Evolutionary conservation across 2,888 invertebrate genomes (phyloP).

Genomic region (Scaptomyza flava): DNA sequence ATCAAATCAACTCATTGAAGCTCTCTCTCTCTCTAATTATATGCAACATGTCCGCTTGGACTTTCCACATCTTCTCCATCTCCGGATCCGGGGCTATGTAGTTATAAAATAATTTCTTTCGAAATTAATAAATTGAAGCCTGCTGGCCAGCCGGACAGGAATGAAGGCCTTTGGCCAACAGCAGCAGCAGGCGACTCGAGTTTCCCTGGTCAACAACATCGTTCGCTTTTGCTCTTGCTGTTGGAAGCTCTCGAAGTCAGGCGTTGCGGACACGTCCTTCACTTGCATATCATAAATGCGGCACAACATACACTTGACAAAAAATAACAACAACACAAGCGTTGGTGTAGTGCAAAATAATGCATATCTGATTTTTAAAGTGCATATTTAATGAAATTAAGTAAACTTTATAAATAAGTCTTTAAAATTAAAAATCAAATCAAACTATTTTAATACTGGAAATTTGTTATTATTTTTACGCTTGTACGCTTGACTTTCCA

Average conservation of each 20-base stretch:
- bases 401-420: no score
- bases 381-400: no score
- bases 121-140: conserved; percentile 78
- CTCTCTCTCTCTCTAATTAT: conserved; percentile 63
- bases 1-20: conserved; percentile 12
- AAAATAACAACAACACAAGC: conserved; percentile 1
- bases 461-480: no score
- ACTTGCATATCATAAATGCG: conserved; percentile 52
- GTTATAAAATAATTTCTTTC: conserved; percentile 74
- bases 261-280: conserved; percentile 52
- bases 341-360: conserved; percentile 30
- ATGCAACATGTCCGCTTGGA: conserved; percentile 65
- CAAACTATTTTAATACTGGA: no score
- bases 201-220: conserved; percentile 15
- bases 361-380: not conserved
- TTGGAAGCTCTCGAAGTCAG: conserved; percentile 3
- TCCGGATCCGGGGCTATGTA: conserved; percentile 31
- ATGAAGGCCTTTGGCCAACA: conserved; percentile 48
- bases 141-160: conserved; percentile 54
- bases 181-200: conserved; percentile 20
- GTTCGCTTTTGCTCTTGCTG: not conserved
- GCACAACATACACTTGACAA: conserved; percentile 42
- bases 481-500: not conserved
- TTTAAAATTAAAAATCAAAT: no score
- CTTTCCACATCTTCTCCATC: conserved; percentile 11